Evolutionary conservation across 1,140 invertebrate species (phyloP).

Genomic region (Aphidius ervi): DNA sequence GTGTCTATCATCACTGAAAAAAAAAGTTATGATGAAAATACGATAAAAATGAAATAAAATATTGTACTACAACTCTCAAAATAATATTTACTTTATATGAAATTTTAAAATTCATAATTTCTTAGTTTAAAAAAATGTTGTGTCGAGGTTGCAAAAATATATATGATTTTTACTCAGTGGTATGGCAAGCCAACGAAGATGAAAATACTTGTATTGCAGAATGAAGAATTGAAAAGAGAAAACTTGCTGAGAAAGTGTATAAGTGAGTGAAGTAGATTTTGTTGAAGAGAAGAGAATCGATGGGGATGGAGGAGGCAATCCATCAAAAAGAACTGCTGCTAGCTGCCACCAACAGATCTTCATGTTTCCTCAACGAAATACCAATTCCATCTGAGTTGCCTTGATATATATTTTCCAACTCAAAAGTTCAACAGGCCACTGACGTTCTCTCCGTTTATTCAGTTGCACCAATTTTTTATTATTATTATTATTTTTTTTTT

Average conservation of each 20-base stretch:
- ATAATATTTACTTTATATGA: no score
- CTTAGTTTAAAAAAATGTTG: no score
- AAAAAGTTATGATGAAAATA: no score
- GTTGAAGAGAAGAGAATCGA: constrained; percentile 29
- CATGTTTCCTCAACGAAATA: constrained; percentile 28
- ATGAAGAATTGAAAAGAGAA: not conserved
- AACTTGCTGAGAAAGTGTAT: constrained; percentile 5
- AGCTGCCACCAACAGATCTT: constrained; percentile 42
- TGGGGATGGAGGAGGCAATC: constrained; percentile 44
- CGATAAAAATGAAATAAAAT: no score
- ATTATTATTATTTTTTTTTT: constrained; percentile 28
- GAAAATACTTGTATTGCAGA: constrained; percentile 3
- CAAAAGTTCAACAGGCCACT: constrained; percentile 26
- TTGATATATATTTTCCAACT: constrained; percentile 21
- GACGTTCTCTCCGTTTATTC: not conserved
- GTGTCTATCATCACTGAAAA: no score
- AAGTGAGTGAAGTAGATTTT: constrained; percentile 25
- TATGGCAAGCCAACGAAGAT: not conserved
- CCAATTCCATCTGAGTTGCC: constrained; percentile 31
- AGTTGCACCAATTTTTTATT: not conserved
- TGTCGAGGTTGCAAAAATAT: no score
- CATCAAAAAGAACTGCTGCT: constrained; percentile 43
- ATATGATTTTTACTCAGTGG: not conserved
- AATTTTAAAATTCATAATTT: no score
- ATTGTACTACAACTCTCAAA: no score